Base-by-base conservation (phyloP, 2,113 vertebrate species). In the Barbus barbus region DNA sequence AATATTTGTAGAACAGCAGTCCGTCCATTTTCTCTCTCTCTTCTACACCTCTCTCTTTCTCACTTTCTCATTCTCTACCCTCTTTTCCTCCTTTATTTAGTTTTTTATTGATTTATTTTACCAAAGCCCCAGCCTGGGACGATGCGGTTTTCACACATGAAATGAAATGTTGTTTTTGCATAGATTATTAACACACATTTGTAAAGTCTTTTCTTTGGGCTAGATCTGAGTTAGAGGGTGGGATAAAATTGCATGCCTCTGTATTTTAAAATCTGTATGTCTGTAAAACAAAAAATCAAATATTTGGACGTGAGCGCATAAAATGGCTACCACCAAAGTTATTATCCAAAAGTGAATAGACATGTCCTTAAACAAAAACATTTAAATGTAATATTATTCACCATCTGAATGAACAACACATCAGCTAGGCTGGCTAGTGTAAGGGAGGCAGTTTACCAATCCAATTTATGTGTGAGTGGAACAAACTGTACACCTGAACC, bases 1-100 rank as follows among this genome's bases (percentile, higher is more conserved):
- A 94, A 94, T 95, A 93, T 94, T 95, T 94, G 90, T 93, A 92
- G 93, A 94, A 89, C 94, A 94, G 93, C 93, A 72, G 94, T 93
- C 83, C 88, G 92, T 92, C 92, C 90, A 81, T 92, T 92, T 89
- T 90, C 20, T 86, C 44, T 79, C 65, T 71, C 46, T 88, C 20
- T 78, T 63, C n/a, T 76, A 24, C 48, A 46, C 61, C 69, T 81
- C 63, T 82, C 48, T 78, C 20, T 71, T 46, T 18, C 36, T 67
- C 71, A 73, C 51, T 60, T 77, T 76, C 60, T 75, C 71, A 65
- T 58, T 67, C 26, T 83, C 69, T 53, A 41, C 53, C 69, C 58
- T 41, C n/a, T 74, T 78, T 81, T 24, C 26, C 53, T n/a, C 26
- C 67, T 80, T 84, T 26, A 65, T 85, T 71, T 85, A 6, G 65